phyloP scores from a whole-genome alignment of 2,888 invertebrate species.

The Lepidocyrtinus sp. region DNA sequence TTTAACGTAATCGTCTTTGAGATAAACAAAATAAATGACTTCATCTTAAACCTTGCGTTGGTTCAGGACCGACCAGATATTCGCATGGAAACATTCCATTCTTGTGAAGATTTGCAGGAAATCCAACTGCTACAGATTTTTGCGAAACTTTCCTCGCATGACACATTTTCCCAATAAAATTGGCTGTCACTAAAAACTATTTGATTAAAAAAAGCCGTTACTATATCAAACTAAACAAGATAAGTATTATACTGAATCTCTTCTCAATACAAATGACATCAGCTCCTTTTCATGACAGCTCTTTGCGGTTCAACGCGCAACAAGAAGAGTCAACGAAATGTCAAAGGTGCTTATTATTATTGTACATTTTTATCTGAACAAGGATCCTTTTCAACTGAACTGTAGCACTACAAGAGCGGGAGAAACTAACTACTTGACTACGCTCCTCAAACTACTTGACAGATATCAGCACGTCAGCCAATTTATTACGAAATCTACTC shows the following conservation, averaged over 20 bases:
- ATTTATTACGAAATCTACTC: neutral
- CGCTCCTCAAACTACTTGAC: neutral
- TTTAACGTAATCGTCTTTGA: neutral
- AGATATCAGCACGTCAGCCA: neutral
- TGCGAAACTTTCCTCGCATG: neutral
- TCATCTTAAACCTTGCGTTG: neutral
- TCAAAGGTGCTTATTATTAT: neutral
- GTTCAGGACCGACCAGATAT: too few species aligned
- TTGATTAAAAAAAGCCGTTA: too few species aligned
- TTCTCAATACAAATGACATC: conserved; percentile 19
- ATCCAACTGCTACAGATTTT: too few species aligned
- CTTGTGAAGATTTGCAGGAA: too few species aligned
- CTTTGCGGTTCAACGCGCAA: conserved; percentile 22
- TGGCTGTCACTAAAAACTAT: too few species aligned
- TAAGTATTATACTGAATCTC: too few species aligned
- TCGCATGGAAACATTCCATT: too few species aligned
- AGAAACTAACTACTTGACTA: too few species aligned
- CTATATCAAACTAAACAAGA: too few species aligned
- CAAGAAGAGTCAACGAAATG: neutral
- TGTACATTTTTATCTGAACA: neutral
- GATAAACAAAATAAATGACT: neutral
- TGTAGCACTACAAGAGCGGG: neutral
- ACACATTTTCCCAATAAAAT: conserved; percentile 2
- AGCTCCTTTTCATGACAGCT: conserved; percentile 25
- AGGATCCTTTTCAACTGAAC: neutral